A percentile compares a stretch with the other conserved stretches of the same genome.
phyloP scores from a whole-genome alignment of 2,888 invertebrate genomes.

The Euzetes globulus region DNA sequence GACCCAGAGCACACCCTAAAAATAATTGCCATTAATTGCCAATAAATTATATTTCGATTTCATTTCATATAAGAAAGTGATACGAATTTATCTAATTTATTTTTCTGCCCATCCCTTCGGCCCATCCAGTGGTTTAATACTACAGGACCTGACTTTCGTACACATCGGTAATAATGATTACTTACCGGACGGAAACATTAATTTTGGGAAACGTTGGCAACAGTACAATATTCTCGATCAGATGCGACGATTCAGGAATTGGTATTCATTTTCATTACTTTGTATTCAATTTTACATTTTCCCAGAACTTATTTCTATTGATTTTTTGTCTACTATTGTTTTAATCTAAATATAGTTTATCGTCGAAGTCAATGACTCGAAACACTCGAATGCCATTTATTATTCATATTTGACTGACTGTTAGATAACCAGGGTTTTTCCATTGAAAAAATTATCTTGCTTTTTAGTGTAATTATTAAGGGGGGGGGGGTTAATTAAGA shows the following conservation, averaged over 20 bases:
- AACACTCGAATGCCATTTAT: too few relatives aligned
- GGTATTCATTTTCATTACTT: conserved; percentile 56
- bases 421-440: too few relatives aligned
- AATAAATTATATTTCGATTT: neutral
- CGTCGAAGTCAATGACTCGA: too few relatives aligned
- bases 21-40: neutral
- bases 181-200: conserved; percentile 73
- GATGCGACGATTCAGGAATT: conserved; percentile 94
- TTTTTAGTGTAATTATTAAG: too few relatives aligned
- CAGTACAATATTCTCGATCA: conserved; percentile 97
- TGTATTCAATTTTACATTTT: neutral
- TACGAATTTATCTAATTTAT: neutral
- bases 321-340: neutral
- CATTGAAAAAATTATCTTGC: too few relatives aligned
- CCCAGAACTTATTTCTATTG: conserved; percentile 24
- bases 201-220: conserved; percentile 97
- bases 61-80: neutral
- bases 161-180: conserved; percentile 93
- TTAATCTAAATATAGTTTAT: too few relatives aligned
- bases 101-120: neutral
- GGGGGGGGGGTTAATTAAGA: too few relatives aligned
- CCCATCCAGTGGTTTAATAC: conserved; percentile 73
- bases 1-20: neutral
- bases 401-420: too few relatives aligned
- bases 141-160: conserved; percentile 98